Evolutionary conservation across 2,797 vertebrate genomes (phyloP), one percentile per base, ranked within the genome.

Genomic region (Erethizon dorsatum): DNA sequence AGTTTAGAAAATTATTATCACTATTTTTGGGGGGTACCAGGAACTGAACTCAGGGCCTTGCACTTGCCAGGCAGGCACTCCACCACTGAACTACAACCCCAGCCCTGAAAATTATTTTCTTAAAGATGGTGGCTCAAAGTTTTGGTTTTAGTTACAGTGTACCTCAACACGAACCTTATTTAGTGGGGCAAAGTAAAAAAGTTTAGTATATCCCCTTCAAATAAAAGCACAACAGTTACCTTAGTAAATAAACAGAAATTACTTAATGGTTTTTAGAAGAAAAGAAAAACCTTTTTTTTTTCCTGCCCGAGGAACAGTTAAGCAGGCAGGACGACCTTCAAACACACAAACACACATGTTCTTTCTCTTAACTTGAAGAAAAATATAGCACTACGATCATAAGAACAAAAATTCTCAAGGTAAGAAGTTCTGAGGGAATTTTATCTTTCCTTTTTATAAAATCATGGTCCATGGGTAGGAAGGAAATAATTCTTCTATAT

Each of bases 381-480:
- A 69, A 88, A 80, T 3, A 26, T 41, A 26, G 18, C 67, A 93
- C 18, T 86, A 86, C 86, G 67, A 87, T 78, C 14, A 65, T 28
- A 86, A 82, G 83, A 65, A 91, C 80, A 69, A 88, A 95, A 75
- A 69, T 92, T 77, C 59, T 63, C 85, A 26, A 59, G 88, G 56
- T 4, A 33, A 90, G 56, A 94, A 61, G 24, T 92, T 83, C 56
- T 65, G 17, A 63, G 67, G 14, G 59, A n/a, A 90, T 94, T 89
- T 86, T 78, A 71, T 13, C 10, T 88, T 83, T 92, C 45, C 28
- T 73, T 91, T 92, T 92, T 45, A 83, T 1, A 92, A 90, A 94
- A 90, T 61, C 47, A 65, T 59, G 61, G 67, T 52, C 12, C 50
- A 28, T 50, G 31, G 47, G 13, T 67, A 79, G 22, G 73, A 77